A percentile compares a stretch with the other conserved stretches of the same genome.
Evolutionary conservation across 2,797 vertebrate genomes (phyloP).

Genomic region (Gallirallus australis): DNA sequence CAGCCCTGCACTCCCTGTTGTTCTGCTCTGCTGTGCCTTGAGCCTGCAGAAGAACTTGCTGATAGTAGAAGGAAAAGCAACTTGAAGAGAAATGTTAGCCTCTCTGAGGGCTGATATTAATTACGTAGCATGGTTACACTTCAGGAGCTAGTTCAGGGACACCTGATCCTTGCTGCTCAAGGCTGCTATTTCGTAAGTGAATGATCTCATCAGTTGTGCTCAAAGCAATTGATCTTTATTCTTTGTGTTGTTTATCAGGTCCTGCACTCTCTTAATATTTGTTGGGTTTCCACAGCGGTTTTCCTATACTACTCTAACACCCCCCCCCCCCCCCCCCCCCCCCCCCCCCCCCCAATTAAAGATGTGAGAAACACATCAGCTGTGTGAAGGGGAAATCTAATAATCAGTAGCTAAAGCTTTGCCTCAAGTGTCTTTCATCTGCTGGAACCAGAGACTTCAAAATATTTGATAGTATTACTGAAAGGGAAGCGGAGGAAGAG

Average conservation of each 20-base stretch:
- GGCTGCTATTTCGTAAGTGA: conserved; percentile 34
- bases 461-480: neutral
- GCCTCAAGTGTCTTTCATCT: neutral
- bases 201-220: conserved; percentile 29
- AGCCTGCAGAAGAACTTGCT: neutral
- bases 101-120: conserved; percentile 38
- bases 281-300: neutral
- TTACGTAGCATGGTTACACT: conserved; percentile 27
- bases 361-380: neutral
- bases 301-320: neutral
- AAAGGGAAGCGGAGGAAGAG: neutral
- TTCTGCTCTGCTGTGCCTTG: neutral
- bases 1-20: neutral
- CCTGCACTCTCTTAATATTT: neutral
- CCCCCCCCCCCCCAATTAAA: neutral
- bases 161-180: conserved; percentile 29
- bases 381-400: neutral
- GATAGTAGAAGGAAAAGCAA: neutral
- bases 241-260: neutral
- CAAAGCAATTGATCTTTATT: conserved; percentile 17
- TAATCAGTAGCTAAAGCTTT: neutral
- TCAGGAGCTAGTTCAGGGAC: neutral
- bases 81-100: neutral
- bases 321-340: neutral
- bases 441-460: neutral